Conservation (phyloP, 2,113 vertebrate genomes). For the Alexandromys fortis region DNA sequence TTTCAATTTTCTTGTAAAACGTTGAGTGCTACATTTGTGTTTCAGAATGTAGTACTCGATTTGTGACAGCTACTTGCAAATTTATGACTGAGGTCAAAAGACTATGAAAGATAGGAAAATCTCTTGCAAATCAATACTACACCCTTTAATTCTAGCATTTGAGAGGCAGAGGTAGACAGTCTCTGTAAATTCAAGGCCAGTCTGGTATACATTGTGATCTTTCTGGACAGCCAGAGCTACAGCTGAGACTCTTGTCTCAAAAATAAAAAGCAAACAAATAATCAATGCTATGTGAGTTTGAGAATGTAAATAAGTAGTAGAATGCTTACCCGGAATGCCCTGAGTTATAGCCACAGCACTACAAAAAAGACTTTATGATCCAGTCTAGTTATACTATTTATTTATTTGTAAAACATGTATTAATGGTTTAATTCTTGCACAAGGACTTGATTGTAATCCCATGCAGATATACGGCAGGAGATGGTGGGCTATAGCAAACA, state of each 20-base stretch:
- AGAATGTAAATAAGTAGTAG: not conserved
- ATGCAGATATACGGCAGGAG: not conserved
- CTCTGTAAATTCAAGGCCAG: not conserved
- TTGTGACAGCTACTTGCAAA: not conserved
- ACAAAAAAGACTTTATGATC: not conserved
- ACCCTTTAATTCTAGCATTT: not conserved
- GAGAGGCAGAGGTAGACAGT: not conserved
- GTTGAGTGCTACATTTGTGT: constrained; percentile 19
- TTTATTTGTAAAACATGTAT: constrained; percentile 35
- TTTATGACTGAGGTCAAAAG: constrained; percentile 46
- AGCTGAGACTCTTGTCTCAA: not conserved
- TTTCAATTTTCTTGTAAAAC: constrained; percentile 45
- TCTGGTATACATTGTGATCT: not conserved
- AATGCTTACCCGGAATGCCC: not conserved
- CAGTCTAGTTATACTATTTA: not conserved
- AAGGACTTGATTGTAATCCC: not conserved
- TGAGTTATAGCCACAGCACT: not conserved
- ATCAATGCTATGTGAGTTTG: not conserved
- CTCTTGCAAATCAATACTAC: not conserved
- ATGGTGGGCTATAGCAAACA: not conserved
- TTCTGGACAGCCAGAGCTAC: not conserved
- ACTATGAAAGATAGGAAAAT: not conserved
- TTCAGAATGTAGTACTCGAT: not conserved
- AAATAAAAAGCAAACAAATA: not conserved
- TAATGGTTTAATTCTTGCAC: constrained; percentile 32